Conservation (phyloP, 92 coral and sea anemone species). For the Palythoa caribaeorum region DNA sequence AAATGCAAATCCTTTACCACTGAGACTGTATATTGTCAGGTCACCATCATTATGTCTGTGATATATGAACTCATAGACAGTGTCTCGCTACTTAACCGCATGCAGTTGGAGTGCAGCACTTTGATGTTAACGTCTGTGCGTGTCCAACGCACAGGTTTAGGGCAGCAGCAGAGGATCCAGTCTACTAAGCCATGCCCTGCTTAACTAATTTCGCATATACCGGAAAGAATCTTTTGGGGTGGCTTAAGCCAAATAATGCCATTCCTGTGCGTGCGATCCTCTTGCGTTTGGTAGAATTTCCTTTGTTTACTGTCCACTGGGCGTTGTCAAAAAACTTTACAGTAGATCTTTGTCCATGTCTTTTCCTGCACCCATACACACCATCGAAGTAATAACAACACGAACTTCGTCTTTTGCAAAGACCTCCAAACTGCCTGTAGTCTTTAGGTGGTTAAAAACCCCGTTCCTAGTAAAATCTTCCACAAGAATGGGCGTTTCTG, state of each 20-base stretch:
- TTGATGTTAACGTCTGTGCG: conserved; percentile 37
- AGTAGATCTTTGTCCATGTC: no score
- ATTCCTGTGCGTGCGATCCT: neutral
- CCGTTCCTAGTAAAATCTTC: neutral
- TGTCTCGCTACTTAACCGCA: conserved; percentile 24
- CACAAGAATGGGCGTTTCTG: neutral
- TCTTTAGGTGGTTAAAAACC: neutral
- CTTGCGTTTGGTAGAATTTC: neutral
- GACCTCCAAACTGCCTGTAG: neutral
- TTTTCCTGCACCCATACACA: no score
- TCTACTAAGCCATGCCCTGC: conserved; percentile 48
- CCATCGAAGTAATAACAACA: no score
- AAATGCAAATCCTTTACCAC: conserved; percentile 30
- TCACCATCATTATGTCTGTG: conserved; percentile 26
- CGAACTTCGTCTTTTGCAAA: neutral
- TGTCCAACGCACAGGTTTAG: conserved; percentile 13
- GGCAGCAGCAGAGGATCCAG: conserved; percentile 47
- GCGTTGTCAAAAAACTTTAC: no score
- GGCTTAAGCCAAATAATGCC: neutral
- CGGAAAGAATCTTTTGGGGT: neutral
- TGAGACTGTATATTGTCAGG: neutral
- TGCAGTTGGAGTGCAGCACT: conserved; percentile 44
- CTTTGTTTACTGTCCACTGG: no score
- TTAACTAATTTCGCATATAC: conserved; percentile 34
- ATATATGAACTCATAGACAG: conserved; percentile 41